Conservation (phyloP, 2,888 invertebrate species). For the Cyclophora albipunctata region DNA sequence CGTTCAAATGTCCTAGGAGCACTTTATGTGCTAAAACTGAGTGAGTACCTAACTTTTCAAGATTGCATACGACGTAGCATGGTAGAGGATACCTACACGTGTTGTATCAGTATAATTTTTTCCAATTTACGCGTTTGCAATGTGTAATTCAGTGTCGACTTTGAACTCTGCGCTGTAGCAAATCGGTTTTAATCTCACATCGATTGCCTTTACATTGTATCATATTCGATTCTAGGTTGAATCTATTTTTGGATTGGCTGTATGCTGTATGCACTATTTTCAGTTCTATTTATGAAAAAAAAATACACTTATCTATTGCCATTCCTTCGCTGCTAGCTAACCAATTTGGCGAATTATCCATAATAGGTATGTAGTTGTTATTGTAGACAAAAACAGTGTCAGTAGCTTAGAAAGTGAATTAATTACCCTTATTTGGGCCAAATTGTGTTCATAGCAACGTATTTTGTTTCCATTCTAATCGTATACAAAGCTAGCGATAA, state of each 20-base stretch:
- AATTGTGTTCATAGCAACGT: too few species aligned
- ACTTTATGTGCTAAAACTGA: constrained; percentile 37
- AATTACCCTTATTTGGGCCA: constrained; percentile 6
- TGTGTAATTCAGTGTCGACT: constrained; percentile 29
- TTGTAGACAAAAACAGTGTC: too few species aligned
- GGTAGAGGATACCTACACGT: constrained; percentile 43
- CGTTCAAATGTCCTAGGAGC: constrained; percentile 21
- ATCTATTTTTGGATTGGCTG: constrained; percentile 50
- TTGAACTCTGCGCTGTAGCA: constrained; percentile 28
- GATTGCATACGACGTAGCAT: constrained; percentile 37
- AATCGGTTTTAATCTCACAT: constrained; percentile 20
- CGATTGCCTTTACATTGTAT: constrained; percentile 31
- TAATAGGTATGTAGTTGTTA: too few species aligned
- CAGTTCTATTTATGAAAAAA: constrained; percentile 27
- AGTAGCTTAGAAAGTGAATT: constrained; percentile 30
- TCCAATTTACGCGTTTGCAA: constrained; percentile 39
- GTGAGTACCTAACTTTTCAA: constrained; percentile 41
- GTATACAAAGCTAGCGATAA: too few species aligned
- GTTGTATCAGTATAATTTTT: constrained; percentile 39
- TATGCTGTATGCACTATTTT: constrained; percentile 36
- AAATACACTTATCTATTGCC: constrained; percentile 4
- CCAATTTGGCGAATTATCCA: too few species aligned
- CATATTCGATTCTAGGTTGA: constrained; percentile 54
- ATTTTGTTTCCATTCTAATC: too few species aligned
- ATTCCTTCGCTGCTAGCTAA: constrained; percentile 8